phyloP scores from a whole-genome alignment of 2,888 invertebrate genomes.

The Ariolimax columbianus region DNA sequence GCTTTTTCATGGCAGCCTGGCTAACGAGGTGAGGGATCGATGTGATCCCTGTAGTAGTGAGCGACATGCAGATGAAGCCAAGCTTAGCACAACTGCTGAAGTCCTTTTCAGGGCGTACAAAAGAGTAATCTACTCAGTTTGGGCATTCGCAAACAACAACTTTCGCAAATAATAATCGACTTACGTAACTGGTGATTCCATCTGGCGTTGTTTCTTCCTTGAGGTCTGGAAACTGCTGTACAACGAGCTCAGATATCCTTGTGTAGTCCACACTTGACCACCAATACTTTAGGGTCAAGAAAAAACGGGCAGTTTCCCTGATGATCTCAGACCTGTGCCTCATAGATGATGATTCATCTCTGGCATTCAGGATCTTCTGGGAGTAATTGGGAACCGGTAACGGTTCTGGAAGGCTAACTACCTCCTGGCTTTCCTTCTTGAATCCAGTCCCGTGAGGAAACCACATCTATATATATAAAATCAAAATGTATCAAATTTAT shows the following conservation, averaged over 20 bases:
- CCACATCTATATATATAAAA: slow-evolving; percentile 47
- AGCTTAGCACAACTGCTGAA: no score
- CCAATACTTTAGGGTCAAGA: slow-evolving; percentile 55
- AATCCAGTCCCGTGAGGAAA: slow-evolving; percentile 53
- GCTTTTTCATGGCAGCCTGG: no score
- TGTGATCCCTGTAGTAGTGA: no score
- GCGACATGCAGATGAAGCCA: no score
- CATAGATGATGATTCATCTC: slow-evolving; percentile 49
- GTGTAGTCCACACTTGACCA: slow-evolving; percentile 57
- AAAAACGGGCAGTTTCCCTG: slow-evolving; percentile 55
- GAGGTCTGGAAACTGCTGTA: slow-evolving; percentile 52
- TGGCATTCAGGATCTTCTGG: slow-evolving; percentile 50
- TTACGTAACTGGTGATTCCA: slow-evolving; percentile 52
- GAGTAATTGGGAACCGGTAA: slow-evolving; percentile 55
- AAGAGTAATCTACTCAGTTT: no score
- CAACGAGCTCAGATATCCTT: slow-evolving; percentile 55
- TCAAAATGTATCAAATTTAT: background rate
- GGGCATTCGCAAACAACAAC: no score
- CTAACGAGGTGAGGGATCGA: no score
- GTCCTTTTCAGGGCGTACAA: no score
- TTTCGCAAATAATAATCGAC: slow-evolving; percentile 30
- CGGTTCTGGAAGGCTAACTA: slow-evolving; percentile 52
- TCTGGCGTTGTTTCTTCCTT: slow-evolving; percentile 46
- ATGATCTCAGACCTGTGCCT: slow-evolving; percentile 54
- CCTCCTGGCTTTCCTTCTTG: slow-evolving; percentile 54